These are phyloP conservation scores for Sebastes dallii DNA, from an alignment of 2,797 vertebrate species.

Conservation along the genomic window DNA sequence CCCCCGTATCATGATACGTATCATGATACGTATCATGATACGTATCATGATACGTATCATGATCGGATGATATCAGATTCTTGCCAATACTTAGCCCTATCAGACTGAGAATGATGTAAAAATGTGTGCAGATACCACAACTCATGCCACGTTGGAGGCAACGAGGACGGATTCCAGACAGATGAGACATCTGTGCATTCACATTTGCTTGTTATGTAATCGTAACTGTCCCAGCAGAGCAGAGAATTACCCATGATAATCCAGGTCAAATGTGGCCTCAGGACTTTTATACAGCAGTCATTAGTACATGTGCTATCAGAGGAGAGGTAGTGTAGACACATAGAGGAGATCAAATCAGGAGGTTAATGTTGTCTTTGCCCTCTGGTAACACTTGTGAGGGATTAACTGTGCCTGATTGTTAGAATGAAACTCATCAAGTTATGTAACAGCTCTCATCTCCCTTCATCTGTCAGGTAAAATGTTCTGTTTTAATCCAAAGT, in stretches of 20 bases:
- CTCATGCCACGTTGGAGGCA: not conserved
- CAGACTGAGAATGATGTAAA: no score
- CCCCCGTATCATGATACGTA: no score
- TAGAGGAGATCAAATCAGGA: not conserved
- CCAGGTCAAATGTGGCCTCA: not conserved
- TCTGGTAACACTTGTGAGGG: not conserved
- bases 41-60: no score
- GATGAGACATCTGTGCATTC: not conserved
- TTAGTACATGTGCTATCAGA: constrained; percentile 1
- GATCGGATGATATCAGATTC: no score
- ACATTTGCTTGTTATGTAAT: not conserved
- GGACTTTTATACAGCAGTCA: not conserved
- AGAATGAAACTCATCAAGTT: constrained; percentile 7
- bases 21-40: no score
- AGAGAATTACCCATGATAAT: constrained; percentile 32
- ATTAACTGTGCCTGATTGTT: not conserved
- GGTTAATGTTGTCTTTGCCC: constrained; percentile 2
- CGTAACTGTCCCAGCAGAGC: not conserved
- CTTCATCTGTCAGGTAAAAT: not conserved
- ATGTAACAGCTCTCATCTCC: constrained; percentile 6
- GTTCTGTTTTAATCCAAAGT: not conserved
- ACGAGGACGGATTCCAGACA: not conserved
- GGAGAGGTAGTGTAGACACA: not conserved
- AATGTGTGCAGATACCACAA: not conserved
- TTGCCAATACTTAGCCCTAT: no score